These are phyloP conservation scores for Cavia porcellus DNA, from an alignment of 2,113 vertebrate species.

Conservation along the genomic window DNA sequence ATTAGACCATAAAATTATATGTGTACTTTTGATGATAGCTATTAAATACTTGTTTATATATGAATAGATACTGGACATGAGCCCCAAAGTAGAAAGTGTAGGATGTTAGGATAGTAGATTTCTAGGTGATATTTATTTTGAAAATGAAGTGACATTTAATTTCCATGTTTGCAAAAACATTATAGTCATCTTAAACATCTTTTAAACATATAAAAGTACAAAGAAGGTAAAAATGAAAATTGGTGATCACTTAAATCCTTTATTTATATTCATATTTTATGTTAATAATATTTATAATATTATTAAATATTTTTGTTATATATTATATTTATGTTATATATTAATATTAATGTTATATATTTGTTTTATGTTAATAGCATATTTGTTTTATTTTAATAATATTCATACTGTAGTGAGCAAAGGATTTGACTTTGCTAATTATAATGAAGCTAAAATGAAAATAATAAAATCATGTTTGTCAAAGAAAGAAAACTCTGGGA, in stretches of 20 bases:
- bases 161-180: constrained; percentile 46
- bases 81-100: constrained; percentile 56
- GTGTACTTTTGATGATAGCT: constrained; percentile 67
- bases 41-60: constrained; percentile 71
- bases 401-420: background rate
- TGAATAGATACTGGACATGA: constrained; percentile 57
- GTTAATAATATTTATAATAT: background rate
- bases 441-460: constrained; percentile 37
- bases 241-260: background rate
- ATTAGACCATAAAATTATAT: constrained; percentile 76
- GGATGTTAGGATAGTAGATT: constrained; percentile 9
- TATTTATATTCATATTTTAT: background rate
- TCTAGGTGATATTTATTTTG: constrained; percentile 35
- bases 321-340: too few species aligned
- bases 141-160: constrained; percentile 51
- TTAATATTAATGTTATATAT: too few species aligned
- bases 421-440: constrained; percentile 48
- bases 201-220: background rate
- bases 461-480: constrained; percentile 37
- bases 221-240: constrained; percentile 32
- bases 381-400: background rate
- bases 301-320: too few species aligned
- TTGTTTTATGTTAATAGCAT: background rate
- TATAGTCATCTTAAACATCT: constrained; percentile 20
- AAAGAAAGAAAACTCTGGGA: background rate